A percentile compares a stretch with the other conserved stretches of the same genome.
Evolutionary conservation across 2,888 invertebrate species (phyloP).

Genomic region (Caenorhabditis sp.): DNA sequence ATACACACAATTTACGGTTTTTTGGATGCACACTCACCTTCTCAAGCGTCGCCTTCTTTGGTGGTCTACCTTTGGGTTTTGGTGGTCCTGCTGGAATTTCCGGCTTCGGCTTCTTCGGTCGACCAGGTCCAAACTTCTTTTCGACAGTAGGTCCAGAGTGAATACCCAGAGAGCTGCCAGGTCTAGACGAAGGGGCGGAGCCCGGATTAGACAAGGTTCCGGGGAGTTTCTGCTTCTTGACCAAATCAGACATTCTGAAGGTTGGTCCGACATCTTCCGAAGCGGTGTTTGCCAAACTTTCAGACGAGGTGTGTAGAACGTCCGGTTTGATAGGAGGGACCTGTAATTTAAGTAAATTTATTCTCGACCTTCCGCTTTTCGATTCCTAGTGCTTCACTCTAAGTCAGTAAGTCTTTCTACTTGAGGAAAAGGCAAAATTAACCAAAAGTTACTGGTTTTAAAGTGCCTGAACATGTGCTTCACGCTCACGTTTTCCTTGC

Average conservation of each 20-base stretch:
- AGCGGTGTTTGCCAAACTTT: background rate
- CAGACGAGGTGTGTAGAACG: too few species aligned
- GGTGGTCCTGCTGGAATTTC: slow-evolving; percentile 35
- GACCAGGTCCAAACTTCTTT: slow-evolving; percentile 12
- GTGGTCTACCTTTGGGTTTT: slow-evolving; percentile 57
- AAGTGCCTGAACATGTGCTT: too few species aligned
- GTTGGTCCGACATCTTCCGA: slow-evolving; percentile 23
- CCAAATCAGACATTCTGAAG: slow-evolving; percentile 38
- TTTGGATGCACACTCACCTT: slow-evolving; percentile 11
- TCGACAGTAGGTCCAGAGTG: slow-evolving; percentile 1
- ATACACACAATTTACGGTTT: too few species aligned
- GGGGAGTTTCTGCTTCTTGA: slow-evolving; percentile 13
- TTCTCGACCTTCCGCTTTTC: too few species aligned
- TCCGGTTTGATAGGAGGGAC: too few species aligned
- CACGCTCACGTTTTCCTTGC: too few species aligned
- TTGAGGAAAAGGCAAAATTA: too few species aligned
- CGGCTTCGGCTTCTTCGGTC: slow-evolving; percentile 38
- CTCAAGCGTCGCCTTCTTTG: slow-evolving; percentile 44
- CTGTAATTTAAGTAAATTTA: too few species aligned
- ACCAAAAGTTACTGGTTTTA: too few species aligned
- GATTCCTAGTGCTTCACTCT: too few species aligned
- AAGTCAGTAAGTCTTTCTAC: too few species aligned
- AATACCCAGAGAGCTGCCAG: slow-evolving; percentile 15
- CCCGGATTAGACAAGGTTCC: slow-evolving; percentile 1
- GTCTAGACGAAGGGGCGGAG: slow-evolving; percentile 18